phyloP scores from a whole-genome alignment of 2,797 vertebrate species.

The Lutjanus argentimaculatus region DNA sequence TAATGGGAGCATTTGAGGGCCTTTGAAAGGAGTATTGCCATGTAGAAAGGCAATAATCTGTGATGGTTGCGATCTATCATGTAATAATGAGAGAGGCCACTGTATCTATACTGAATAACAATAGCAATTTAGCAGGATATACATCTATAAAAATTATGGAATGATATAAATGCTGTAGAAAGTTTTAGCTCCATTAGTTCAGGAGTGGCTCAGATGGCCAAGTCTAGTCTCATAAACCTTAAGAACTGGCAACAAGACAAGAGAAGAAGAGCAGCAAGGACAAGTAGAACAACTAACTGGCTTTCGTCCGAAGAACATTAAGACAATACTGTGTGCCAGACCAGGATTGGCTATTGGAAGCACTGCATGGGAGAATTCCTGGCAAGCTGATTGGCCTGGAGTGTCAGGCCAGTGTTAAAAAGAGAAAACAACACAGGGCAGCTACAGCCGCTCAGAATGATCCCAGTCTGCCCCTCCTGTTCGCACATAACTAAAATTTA shows the following conservation, averaged over 20 bases:
- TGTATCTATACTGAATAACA: conserved; percentile 27
- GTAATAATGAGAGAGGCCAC: conserved; percentile 6
- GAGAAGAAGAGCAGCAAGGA: conserved; percentile 21
- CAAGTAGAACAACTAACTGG: conserved; percentile 7
- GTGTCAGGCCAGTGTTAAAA: no score
- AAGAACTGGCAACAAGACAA: conserved; percentile 43
- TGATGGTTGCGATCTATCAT: conserved; percentile 13
- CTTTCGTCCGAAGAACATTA: conserved; percentile 1
- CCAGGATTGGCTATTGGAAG: no score
- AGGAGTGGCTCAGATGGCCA: conserved; percentile 10
- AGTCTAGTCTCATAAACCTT: conserved; percentile 37
- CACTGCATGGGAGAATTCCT: no score
- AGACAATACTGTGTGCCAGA: background rate
- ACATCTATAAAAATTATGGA: conserved; percentile 29
- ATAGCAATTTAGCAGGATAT: conserved; percentile 23
- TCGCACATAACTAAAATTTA: background rate
- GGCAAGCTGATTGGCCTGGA: no score
- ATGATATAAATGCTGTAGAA: conserved; percentile 10
- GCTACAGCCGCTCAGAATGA: no score
- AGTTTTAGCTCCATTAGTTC: conserved; percentile 24
- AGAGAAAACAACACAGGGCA: no score
- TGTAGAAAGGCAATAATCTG: conserved; percentile 25
- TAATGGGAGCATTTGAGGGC: conserved; percentile 14
- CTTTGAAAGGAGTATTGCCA: conserved; percentile 1
- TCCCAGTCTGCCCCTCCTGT: background rate